A percentile compares a stretch with the other conserved stretches of the same genome.
phyloP scores from a whole-genome alignment of 2,888 invertebrate genomes.

The Hesperia comma region DNA sequence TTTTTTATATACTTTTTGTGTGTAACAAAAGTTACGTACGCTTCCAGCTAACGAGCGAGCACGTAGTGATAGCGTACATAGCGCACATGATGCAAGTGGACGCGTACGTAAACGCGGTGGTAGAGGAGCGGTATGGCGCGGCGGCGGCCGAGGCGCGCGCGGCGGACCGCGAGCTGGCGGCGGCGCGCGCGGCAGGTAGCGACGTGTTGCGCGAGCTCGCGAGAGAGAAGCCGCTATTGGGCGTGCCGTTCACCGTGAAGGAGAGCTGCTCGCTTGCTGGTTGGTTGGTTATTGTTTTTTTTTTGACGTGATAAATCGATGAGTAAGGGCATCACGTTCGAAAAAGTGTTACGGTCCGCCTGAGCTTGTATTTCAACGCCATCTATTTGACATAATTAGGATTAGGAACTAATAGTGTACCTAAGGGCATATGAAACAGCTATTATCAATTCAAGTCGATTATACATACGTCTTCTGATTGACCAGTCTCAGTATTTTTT shows the following conservation, averaged over 20 bases:
- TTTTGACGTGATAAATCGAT: too few relatives aligned
- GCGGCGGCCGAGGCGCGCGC: slow-evolving; percentile 86
- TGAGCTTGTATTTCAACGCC: too few relatives aligned
- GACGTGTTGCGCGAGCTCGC: slow-evolving; percentile 68
- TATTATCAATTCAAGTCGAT: too few relatives aligned
- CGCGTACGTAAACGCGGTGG: slow-evolving; percentile 87
- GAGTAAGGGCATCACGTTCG: too few relatives aligned
- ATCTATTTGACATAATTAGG: too few relatives aligned
- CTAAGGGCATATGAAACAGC: too few relatives aligned
- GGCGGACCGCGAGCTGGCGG: slow-evolving; percentile 76
- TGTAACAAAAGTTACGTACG: not conserved
- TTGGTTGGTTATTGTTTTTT: slow-evolving; percentile 52
- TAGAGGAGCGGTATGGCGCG: slow-evolving; percentile 85
- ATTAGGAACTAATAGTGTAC: too few relatives aligned
- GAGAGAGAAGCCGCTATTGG: slow-evolving; percentile 87
- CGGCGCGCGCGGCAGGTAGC: slow-evolving; percentile 52
- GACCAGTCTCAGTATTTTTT: too few relatives aligned
- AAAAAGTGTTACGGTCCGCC: too few relatives aligned
- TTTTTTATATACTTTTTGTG: too few relatives aligned
- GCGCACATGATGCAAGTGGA: slow-evolving; percentile 86
- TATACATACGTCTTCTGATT: too few relatives aligned
- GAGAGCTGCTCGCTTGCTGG: slow-evolving; percentile 91
- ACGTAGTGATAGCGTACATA: slow-evolving; percentile 85
- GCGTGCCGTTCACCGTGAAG: slow-evolving; percentile 92
- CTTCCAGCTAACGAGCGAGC: slow-evolving; percentile 83